These are phyloP conservation scores for Anolis apletophallus DNA, from an alignment of 2,797 vertebrate species.

Conservation along the genomic window DNA sequence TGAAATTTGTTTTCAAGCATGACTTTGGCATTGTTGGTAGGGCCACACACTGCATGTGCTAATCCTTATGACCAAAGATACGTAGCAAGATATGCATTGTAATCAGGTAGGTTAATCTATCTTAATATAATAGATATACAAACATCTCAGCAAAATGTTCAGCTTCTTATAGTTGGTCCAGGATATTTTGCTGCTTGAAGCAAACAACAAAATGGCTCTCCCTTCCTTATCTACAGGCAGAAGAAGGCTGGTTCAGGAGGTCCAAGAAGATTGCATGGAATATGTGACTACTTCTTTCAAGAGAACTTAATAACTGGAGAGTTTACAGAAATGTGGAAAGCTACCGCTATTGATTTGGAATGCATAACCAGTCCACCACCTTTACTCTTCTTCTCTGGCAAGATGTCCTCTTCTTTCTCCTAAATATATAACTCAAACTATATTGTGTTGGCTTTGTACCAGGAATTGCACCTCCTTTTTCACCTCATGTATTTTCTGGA, in stretches of 20 bases:
- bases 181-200: neutral
- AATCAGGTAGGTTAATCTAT: neutral
- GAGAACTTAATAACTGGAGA: neutral
- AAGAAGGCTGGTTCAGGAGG: neutral
- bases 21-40: neutral
- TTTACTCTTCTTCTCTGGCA: neutral
- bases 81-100: too few species aligned
- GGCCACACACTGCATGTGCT: neutral
- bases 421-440: neutral
- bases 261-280: neutral
- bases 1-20: too few species aligned
- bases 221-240: neutral
- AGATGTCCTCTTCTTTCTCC: neutral
- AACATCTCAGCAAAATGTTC: neutral
- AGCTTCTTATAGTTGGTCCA: neutral
- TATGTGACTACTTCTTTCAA: neutral
- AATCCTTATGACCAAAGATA: neutral
- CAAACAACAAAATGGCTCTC: neutral
- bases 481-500: neutral
- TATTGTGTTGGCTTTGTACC: neutral
- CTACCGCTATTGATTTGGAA: neutral
- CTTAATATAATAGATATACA: neutral
- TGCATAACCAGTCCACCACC: too few species aligned
- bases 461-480: neutral
- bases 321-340: neutral